Evolutionary conservation across 92 coral and sea anemone species (phyloP), one percentile per base, ranked within the genome.

Genomic region (Paragorgia papillata): DNA sequence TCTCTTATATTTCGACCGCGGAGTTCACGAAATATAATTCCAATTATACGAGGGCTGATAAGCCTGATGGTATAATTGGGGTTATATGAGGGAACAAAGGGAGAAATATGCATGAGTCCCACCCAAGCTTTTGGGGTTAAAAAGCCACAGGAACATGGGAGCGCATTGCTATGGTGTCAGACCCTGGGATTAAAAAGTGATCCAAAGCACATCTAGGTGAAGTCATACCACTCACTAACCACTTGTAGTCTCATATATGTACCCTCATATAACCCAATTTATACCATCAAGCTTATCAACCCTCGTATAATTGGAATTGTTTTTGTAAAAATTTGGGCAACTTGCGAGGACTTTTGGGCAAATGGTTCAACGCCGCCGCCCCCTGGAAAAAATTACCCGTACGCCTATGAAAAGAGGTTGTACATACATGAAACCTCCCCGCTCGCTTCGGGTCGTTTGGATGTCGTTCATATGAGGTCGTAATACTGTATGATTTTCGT

Each of bases 301-400:
- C 80, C 85, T 81, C 30, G 85, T 62, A 62, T 73, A 81, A 81
- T 81, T 81, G 63, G 48, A 43, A 74, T 82, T 75, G 61, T 81
- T 37, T n/a, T n/a, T n/a, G n/a, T n/a, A n/a, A n/a, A n/a, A n/a
- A n/a, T n/a, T n/a, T n/a, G n/a, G n/a, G n/a, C n/a, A n/a, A n/a
- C n/a, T n/a, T n/a, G n/a, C n/a, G n/a, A n/a, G n/a, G n/a, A n/a
- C n/a, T n/a, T n/a, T n/a, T n/a, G n/a, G n/a, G n/a, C n/a, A n/a
- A n/a, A n/a, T n/a, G n/a, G n/a, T n/a, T n/a, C n/a, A n/a, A n/a
- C n/a, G n/a, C n/a, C n/a, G n/a, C n/a, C n/a, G n/a, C n/a, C n/a
- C n/a, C n/a, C n/a, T n/a, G n/a, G n/a, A n/a, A n/a, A n/a, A n/a
- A n/a, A n/a, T n/a, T n/a, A n/a, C n/a, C n/a, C n/a, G n/a, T n/a